Evolutionary conservation across 2,888 invertebrate species (phyloP).

Genomic region (Melanchra persicariae): DNA sequence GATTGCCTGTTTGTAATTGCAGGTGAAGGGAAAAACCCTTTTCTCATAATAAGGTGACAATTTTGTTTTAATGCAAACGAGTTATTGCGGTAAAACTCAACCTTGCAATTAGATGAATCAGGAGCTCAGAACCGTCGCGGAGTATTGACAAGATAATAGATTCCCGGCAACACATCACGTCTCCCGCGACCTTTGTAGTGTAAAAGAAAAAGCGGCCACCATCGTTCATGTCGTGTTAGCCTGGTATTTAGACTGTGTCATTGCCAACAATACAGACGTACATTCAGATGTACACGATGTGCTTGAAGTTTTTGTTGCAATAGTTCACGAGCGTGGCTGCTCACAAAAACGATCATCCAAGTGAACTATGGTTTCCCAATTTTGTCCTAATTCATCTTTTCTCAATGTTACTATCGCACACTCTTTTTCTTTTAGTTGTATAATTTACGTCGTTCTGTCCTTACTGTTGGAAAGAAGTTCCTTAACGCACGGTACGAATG

Average conservation of each 20-base stretch:
- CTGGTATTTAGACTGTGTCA: slow-evolving; percentile 63
- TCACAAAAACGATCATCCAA: not conserved
- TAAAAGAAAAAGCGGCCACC: slow-evolving; percentile 58
- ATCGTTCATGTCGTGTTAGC: slow-evolving; percentile 53
- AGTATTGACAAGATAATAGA: slow-evolving; percentile 36
- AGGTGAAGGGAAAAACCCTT: not conserved
- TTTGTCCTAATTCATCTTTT: not conserved
- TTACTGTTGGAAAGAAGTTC: too few species aligned
- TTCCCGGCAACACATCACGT: slow-evolving; percentile 27
- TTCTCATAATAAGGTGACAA: too few species aligned
- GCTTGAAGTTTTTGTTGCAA: slow-evolving; percentile 38
- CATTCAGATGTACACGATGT: slow-evolving; percentile 22
- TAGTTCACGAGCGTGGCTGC: not conserved
- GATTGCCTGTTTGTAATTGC: too few species aligned
- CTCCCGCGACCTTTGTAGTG: slow-evolving; percentile 45
- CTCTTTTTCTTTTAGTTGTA: not conserved
- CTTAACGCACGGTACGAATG: too few species aligned
- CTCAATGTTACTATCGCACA: not conserved
- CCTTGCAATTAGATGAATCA: slow-evolving; percentile 20
- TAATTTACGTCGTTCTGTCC: too few species aligned
- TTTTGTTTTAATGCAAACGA: not conserved
- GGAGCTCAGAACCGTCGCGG: slow-evolving; percentile 27
- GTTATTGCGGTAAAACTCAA: not conserved
- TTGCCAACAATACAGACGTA: slow-evolving; percentile 53
- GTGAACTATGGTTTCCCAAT: not conserved